These are phyloP conservation scores for Bubo scandiacus DNA, from an alignment of 2,113 vertebrate genomes.

Conservation along the genomic window DNA sequence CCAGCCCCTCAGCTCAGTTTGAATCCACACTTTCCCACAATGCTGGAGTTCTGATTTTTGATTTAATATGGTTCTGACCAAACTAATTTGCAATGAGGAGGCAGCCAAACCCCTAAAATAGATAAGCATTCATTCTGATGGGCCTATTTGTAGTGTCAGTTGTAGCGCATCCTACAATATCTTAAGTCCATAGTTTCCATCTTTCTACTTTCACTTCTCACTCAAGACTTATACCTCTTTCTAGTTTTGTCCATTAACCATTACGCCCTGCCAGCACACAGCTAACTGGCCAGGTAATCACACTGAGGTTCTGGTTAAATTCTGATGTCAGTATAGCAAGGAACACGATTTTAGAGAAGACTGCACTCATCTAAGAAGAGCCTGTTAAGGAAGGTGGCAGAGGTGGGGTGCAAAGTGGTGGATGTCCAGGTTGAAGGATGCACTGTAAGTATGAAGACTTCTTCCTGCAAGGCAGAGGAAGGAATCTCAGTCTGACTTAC, in stretches of 20 bases:
- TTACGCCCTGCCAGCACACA: background rate
- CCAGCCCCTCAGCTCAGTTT: background rate
- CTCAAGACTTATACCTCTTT: background rate
- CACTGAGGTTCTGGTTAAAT: background rate
- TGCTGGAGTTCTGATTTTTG: background rate
- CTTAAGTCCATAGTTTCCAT: background rate
- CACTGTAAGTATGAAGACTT: background rate
- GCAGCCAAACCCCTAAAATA: background rate
- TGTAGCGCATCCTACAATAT: background rate
- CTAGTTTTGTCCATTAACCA: background rate
- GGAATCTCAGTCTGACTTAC: rapidly evolving
- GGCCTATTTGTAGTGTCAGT: background rate
- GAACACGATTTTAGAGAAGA: background rate
- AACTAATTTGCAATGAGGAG: background rate
- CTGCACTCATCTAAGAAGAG: background rate
- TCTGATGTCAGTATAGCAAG: background rate
- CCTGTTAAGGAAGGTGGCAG: background rate
- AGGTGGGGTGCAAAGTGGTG: background rate
- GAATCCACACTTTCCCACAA: background rate
- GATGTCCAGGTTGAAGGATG: background rate
- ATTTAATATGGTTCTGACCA: background rate
- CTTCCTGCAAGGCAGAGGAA: background rate
- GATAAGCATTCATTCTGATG: background rate
- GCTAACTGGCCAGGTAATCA: background rate
- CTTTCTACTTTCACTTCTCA: background rate